Percentiles rank a stretch among this genome's conserved stretches.
These are phyloP conservation scores for Osmerus mordax DNA, from an alignment of 2,113 vertebrate genomes.

Conservation along the genomic window DNA sequence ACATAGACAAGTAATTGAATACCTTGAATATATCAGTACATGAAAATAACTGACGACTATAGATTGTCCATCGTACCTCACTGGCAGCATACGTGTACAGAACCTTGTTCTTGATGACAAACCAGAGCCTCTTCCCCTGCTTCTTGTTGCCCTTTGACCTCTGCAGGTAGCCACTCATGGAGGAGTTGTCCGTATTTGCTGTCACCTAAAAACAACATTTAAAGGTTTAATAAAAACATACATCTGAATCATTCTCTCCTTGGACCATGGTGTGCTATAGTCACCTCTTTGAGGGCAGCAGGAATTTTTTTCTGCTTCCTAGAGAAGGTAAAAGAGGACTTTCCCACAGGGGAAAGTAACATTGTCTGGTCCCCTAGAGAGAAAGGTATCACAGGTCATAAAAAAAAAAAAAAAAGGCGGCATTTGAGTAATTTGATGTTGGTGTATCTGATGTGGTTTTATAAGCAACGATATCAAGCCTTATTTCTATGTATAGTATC, in stretches of 20 bases:
- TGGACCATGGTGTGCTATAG: neutral
- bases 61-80: conserved; percentile 77
- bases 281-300: conserved; percentile 91
- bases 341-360: conserved; percentile 74
- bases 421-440: neutral
- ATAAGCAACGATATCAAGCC: neutral
- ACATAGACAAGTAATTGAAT: neutral
- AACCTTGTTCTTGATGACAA: conserved; percentile 97
- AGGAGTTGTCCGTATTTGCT: conserved; percentile 88
- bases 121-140: conserved; percentile 93
- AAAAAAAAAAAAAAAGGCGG: neutral
- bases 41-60: neutral
- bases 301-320: conserved; percentile 93
- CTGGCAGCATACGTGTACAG: conserved; percentile 97
- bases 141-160: conserved; percentile 88
- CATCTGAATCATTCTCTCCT: neutral
- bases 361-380: conserved; percentile 72
- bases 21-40: no score
- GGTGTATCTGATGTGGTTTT: neutral
- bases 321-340: conserved; percentile 68
- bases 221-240: neutral
- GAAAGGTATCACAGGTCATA: neutral
- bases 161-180: conserved; percentile 95
- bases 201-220: conserved; percentile 76
- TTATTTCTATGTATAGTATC: neutral